A percentile compares a stretch with the other conserved stretches of the same genome.
Evolutionary conservation across 37 sponge, comb jelly and placozoan species (phyloP).

Genomic region (Agelas oroides): DNA sequence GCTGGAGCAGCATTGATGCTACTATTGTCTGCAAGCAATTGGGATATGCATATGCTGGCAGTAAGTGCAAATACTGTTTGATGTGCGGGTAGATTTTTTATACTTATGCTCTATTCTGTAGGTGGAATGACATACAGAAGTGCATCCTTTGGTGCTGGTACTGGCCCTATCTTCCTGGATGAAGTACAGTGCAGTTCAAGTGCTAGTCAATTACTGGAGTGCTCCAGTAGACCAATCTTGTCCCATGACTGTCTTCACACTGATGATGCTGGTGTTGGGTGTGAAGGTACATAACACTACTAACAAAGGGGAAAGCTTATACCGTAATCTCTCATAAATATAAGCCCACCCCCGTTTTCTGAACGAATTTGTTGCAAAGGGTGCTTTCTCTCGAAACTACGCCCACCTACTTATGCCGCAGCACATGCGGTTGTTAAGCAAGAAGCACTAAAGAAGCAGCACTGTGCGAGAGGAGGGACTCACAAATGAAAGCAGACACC

Average conservation of each 20-base stretch:
- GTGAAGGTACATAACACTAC: background rate
- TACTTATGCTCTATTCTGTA: background rate
- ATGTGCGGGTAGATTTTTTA: too few relatives aligned
- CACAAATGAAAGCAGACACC: too few relatives aligned
- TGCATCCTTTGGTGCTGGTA: conserved; percentile 11
- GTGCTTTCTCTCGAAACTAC: too few relatives aligned
- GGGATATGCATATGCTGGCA: background rate
- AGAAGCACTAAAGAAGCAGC: too few relatives aligned
- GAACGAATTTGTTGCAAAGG: too few relatives aligned
- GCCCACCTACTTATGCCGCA: too few relatives aligned
- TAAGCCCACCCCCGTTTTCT: too few relatives aligned
- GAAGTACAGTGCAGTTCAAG: conserved; percentile 8
- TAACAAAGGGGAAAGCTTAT: too few relatives aligned
- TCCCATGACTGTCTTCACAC: background rate
- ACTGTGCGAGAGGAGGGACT: too few relatives aligned
- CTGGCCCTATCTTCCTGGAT: conserved; percentile 6
- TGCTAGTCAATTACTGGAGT: background rate
- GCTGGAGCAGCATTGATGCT: conserved; percentile 3
- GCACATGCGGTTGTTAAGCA: too few relatives aligned
- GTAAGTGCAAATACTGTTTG: too few relatives aligned
- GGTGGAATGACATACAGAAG: conserved; percentile 6
- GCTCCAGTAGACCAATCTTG: conserved; percentile 1
- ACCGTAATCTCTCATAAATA: too few relatives aligned
- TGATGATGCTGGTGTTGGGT: conserved; percentile 13
- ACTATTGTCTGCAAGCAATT: background rate